Base-by-base conservation (phyloP, 2,888 invertebrate species). In the Anorthoa munda region DNA sequence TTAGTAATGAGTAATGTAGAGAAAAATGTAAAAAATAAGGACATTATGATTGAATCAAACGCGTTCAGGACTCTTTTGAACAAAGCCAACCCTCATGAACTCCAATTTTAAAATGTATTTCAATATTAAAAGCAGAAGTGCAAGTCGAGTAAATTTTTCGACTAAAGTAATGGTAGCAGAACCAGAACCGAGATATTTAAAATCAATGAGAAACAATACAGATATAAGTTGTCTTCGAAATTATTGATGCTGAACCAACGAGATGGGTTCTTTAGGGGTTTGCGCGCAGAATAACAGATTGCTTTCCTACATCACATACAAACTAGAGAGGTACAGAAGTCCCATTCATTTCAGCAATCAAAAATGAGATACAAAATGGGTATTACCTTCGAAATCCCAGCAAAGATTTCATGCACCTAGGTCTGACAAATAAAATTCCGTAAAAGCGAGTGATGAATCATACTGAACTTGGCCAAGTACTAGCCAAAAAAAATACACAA, bases 271-370 rank as follows among this genome's bases (percentile, higher is more conserved):
- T 79, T 81, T 74, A 65, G 71, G 75, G 79, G 63, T 77, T 71
- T 75, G 81, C 67, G 85, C 59, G 60, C 77, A 66, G 85, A 85
- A 85, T 85, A 85, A 83, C 65, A 83, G 76, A 81, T 79, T 72
- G 83, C 60, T 75, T 68, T 78, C 56, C 67, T 68, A 75, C 60
- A 67, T 60, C 66, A 50, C 12, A 39, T 1, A 58, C n/a, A n/a
- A 53, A 21, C 18, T 51, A 26, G 4, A n/a, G 0, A n/a, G 2
- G 18, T 56, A 1, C 50, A 79, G 75, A 78, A 81, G 81, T 63
- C 12, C 12, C 4, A 60, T 46, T 63, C 0, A 21, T 13, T 56
- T 4, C 3, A 17, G 2, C 7, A 21, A 7, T 69, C 26, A 4
- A 45, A 58, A 26, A 7, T 5, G 4, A 23, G 3, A 23, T 3